phyloP scores from a whole-genome alignment of 2,888 invertebrate species.

The Hipparchia semele region DNA sequence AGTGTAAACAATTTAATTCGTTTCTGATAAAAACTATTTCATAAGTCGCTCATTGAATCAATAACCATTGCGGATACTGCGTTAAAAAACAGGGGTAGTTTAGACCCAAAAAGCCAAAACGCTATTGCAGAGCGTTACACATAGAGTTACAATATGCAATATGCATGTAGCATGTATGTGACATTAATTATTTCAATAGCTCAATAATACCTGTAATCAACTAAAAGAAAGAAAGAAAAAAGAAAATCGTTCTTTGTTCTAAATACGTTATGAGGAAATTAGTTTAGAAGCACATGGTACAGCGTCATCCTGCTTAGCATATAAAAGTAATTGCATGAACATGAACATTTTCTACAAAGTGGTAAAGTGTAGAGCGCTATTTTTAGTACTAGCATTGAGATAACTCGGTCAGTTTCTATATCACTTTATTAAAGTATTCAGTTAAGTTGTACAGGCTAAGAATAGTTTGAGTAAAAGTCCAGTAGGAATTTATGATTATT shows the following conservation, averaged over 20 bases:
- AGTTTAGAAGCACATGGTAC: constrained; percentile 20
- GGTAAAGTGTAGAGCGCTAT: not conserved
- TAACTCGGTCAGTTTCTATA: not conserved
- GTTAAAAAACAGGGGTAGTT: no score
- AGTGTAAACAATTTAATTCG: no score
- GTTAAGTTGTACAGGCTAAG: not conserved
- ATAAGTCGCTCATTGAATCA: no score
- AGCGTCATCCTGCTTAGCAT: constrained; percentile 21
- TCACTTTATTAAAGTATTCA: not conserved
- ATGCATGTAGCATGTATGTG: no score
- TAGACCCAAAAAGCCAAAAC: no score
- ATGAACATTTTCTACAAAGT: constrained; percentile 16
- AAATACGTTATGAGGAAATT: constrained; percentile 20
- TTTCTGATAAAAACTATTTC: no score
- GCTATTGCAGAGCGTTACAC: no score
- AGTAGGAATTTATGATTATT: not conserved
- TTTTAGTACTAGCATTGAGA: constrained; percentile 3
- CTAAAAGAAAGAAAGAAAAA: not conserved
- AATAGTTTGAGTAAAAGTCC: no score
- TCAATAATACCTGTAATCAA: not conserved
- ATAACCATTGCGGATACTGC: no score
- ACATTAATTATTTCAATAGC: no score
- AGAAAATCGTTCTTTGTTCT: constrained; percentile 3
- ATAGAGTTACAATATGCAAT: no score
- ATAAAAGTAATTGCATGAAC: constrained; percentile 25